Evolutionary conservation across 2,113 vertebrate genomes (phyloP).

Genomic region (Neodon shergylaensis): DNA sequence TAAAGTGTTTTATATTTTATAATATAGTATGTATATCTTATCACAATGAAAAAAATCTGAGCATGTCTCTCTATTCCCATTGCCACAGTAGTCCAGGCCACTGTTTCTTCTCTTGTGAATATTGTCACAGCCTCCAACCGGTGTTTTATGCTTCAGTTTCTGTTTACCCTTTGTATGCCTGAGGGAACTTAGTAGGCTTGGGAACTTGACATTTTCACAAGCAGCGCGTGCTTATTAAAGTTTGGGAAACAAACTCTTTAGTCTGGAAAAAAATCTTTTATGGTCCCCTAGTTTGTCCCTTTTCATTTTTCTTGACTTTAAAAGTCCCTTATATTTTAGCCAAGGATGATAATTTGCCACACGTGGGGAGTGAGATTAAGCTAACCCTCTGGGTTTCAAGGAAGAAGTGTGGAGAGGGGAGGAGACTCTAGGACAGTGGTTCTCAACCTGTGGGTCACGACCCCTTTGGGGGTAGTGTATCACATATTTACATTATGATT

Average conservation of each 20-base stretch:
- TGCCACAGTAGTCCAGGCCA: neutral
- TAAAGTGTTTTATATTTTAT: neutral
- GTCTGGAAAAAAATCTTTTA: neutral
- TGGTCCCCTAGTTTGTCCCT: neutral
- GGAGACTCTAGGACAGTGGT: neutral
- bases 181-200: neutral
- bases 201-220: neutral
- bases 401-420: neutral
- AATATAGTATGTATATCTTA: neutral
- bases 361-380: neutral
- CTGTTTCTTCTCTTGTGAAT: neutral
- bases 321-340: conserved; percentile 14
- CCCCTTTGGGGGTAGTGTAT: too few relatives aligned
- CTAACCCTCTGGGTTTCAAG: conserved; percentile 11
- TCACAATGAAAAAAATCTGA: neutral
- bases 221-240: neutral
- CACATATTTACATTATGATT: too few relatives aligned
- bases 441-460: too few relatives aligned
- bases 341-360: neutral
- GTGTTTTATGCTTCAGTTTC: neutral
- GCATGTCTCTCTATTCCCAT: neutral
- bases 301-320: conserved; percentile 12
- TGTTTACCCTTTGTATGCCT: neutral
- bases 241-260: neutral
- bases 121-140: neutral